Evolutionary conservation across 1,140 invertebrate genomes (phyloP).

Genomic region (Neelides sp.): DNA sequence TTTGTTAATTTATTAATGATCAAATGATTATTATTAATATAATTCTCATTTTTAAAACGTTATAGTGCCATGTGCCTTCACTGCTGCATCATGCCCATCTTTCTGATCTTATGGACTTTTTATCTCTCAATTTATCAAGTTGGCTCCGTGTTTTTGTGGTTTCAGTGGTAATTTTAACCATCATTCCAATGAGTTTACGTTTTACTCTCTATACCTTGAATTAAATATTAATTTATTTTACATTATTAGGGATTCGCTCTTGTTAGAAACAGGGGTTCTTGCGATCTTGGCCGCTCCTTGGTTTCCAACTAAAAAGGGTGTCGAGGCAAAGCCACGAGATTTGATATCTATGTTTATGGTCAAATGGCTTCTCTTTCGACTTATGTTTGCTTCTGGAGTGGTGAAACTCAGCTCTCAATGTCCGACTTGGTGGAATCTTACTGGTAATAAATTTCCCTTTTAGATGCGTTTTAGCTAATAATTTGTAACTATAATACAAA

Average conservation of each 20-base stretch:
- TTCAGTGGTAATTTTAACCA: conserved; percentile 53
- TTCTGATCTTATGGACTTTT: conserved; percentile 53
- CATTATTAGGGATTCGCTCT: conserved; percentile 54
- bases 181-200: not conserved
- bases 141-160: conserved; percentile 62
- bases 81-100: conserved; percentile 48
- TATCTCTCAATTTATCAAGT: conserved; percentile 66
- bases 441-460: no score
- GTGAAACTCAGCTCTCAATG: conserved; percentile 63
- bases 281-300: conserved; percentile 57
- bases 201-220: not conserved
- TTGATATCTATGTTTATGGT: conserved; percentile 56
- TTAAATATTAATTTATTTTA: conserved; percentile 1
- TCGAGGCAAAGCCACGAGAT: conserved; percentile 38
- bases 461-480: conserved; percentile 14
- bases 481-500: conserved; percentile 11
- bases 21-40: not conserved
- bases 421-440: conserved; percentile 67
- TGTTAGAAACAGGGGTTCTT: conserved; percentile 65
- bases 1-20: no score
- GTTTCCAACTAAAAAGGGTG: conserved; percentile 29
- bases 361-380: conserved; percentile 62
- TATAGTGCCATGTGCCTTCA: conserved; percentile 50
- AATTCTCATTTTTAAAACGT: conserved; percentile 29
- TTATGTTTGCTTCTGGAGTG: conserved; percentile 62